Conservation (phyloP, 2,113 vertebrate species). For the Rhabdomys dilectus region DNA sequence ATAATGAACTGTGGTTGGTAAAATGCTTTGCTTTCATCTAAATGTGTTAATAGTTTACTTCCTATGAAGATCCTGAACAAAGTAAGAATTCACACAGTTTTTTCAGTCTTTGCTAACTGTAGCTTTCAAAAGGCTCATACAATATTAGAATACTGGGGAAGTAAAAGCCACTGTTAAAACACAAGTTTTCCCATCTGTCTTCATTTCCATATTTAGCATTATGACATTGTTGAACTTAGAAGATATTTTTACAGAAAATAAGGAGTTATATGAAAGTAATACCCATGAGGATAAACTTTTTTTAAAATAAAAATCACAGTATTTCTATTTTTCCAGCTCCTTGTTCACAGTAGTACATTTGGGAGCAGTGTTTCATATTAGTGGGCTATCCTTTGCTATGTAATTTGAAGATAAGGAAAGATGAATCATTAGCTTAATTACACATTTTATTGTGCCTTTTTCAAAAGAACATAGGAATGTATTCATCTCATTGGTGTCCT, state of each 20-base stretch:
- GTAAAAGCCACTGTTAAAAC: slow-evolving; percentile 65
- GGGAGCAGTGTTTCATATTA: not conserved
- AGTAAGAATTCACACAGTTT: slow-evolving; percentile 45
- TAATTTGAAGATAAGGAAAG: slow-evolving; percentile 20
- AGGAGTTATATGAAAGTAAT: slow-evolving; percentile 44
- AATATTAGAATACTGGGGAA: slow-evolving; percentile 72
- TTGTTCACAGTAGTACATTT: slow-evolving; percentile 23
- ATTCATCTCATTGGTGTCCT: not conserved
- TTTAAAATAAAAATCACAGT: not conserved
- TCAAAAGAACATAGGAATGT: not conserved
- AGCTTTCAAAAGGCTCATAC: slow-evolving; percentile 57
- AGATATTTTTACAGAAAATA: slow-evolving; percentile 55
- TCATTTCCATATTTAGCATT: slow-evolving; percentile 49
- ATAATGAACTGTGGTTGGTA: slow-evolving; percentile 46
- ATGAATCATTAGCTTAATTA: slow-evolving; percentile 30
- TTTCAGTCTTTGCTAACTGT: slow-evolving; percentile 55
- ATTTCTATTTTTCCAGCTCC: not conserved
- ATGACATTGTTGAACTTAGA: slow-evolving; percentile 55
- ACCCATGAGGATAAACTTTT: not conserved
- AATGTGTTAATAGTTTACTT: slow-evolving; percentile 62
- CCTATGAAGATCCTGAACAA: slow-evolving; percentile 19
- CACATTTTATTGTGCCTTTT: slow-evolving; percentile 42
- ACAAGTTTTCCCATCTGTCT: slow-evolving; percentile 53
- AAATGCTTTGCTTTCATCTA: slow-evolving; percentile 68
- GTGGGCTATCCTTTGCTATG: slow-evolving; percentile 6